Conservation (phyloP, 1,140 invertebrate genomes). For the Drosophila ficusphila region DNA sequence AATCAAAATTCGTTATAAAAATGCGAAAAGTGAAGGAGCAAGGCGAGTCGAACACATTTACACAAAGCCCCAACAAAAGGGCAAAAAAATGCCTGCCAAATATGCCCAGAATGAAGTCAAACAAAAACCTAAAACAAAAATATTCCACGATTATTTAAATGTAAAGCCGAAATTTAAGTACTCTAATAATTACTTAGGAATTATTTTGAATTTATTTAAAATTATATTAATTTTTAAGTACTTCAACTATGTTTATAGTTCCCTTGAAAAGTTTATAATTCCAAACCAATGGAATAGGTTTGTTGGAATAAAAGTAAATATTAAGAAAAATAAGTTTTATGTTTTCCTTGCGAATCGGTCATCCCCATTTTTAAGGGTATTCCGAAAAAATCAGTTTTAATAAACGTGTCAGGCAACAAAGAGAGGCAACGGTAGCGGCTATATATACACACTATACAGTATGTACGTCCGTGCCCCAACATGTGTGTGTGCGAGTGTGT, state of each 20-base stretch:
- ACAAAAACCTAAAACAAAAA: slow-evolving; percentile 16
- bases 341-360: not conserved
- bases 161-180: too few relatives aligned
- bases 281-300: too few relatives aligned
- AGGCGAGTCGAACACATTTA: slow-evolving; percentile 20
- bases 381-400: slow-evolving; percentile 74
- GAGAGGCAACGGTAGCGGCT: slow-evolving; percentile 70
- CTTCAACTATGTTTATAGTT: too few relatives aligned
- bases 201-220: too few relatives aligned
- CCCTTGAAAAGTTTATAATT: too few relatives aligned
- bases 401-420: slow-evolving; percentile 79
- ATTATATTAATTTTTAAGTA: too few relatives aligned
- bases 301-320: too few relatives aligned
- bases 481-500: slow-evolving; percentile 56
- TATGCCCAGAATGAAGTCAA: slow-evolving; percentile 50
- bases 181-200: too few relatives aligned
- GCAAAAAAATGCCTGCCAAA: slow-evolving; percentile 59
- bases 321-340: too few relatives aligned
- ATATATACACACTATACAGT: slow-evolving; percentile 10
- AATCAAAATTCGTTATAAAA: slow-evolving; percentile 74
- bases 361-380: slow-evolving; percentile 11
- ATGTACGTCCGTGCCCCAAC: slow-evolving; percentile 49
- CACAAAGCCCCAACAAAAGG: slow-evolving; percentile 40
- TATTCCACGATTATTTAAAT: not conserved
- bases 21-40: slow-evolving; percentile 53